Percentiles rank a stretch among this genome's conserved stretches.
Evolutionary conservation across 1,140 invertebrate species (phyloP).

Genomic region (Microplitis mediator): DNA sequence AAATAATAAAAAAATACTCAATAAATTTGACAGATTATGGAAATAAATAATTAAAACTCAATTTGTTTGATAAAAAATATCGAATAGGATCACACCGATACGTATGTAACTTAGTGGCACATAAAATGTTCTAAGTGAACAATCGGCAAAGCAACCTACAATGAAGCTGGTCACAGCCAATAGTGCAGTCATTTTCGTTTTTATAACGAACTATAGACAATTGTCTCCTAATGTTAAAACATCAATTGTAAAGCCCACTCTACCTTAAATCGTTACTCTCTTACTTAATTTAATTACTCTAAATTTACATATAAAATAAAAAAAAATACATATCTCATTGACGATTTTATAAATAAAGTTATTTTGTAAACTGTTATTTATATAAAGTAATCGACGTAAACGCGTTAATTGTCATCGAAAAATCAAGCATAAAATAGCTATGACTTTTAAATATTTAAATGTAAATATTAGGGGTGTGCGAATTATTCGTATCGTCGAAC

Average conservation of each 20-base stretch:
- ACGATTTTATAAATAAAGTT: too few species aligned
- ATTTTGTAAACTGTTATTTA: too few species aligned
- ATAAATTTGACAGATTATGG: not conserved
- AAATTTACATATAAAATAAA: not conserved
- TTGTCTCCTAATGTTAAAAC: not conserved
- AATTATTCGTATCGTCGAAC: too few species aligned
- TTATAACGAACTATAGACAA: not conserved
- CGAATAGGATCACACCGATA: not conserved
- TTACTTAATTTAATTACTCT: too few species aligned
- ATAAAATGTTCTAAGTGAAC: not conserved
- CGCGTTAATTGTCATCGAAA: too few species aligned
- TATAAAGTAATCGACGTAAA: too few species aligned
- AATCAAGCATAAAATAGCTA: too few species aligned
- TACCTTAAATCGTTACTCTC: not conserved
- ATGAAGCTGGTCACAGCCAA: conserved; percentile 28
- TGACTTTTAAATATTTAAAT: too few species aligned
- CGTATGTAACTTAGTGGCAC: conserved; percentile 9
- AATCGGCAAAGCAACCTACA: conserved; percentile 16
- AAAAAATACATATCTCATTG: not conserved
- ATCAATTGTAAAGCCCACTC: conserved; percentile 1
- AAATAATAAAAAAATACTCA: not conserved
- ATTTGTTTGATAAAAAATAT: not conserved
- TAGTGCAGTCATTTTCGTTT: conserved; percentile 21
- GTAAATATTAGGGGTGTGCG: too few species aligned
- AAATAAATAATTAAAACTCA: not conserved